These are phyloP conservation scores for Eurypyga helias DNA, from an alignment of 2,113 vertebrate genomes.

Conservation along the genomic window DNA sequence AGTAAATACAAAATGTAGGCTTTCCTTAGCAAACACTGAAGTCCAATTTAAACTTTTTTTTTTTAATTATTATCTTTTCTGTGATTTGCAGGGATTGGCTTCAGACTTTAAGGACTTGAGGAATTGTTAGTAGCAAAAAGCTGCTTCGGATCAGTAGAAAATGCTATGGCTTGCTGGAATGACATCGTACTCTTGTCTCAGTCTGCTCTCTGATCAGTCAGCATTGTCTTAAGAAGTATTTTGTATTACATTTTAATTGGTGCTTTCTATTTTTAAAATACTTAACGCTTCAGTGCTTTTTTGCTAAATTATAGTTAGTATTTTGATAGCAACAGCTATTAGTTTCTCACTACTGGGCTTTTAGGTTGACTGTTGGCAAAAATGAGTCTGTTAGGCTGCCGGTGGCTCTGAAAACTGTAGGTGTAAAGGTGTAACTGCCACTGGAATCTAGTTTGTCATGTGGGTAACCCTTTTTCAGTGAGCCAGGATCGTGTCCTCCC, in stretches of 20 bases:
- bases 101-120: not conserved
- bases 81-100: not conserved
- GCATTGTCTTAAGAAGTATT: not conserved
- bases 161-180: not conserved
- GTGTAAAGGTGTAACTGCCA: not conserved
- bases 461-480: not conserved
- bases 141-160: not conserved
- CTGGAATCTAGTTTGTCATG: not conserved
- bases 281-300: not conserved
- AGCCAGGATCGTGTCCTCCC: not conserved
- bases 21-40: not conserved
- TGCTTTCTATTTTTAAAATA: not conserved
- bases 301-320: not conserved
- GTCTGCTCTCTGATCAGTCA: not conserved
- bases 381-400: not conserved
- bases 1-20: not conserved
- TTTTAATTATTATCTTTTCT: not conserved
- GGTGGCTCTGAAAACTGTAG: fast-evolving
- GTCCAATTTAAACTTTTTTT: not conserved
- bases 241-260: not conserved
- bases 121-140: not conserved
- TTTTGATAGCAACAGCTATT: not conserved
- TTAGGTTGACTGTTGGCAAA: not conserved
- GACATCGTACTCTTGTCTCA: not conserved
- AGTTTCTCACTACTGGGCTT: not conserved